phyloP scores from a whole-genome alignment of 2,113 vertebrate species.

The Erythrocercus mccallii region DNA sequence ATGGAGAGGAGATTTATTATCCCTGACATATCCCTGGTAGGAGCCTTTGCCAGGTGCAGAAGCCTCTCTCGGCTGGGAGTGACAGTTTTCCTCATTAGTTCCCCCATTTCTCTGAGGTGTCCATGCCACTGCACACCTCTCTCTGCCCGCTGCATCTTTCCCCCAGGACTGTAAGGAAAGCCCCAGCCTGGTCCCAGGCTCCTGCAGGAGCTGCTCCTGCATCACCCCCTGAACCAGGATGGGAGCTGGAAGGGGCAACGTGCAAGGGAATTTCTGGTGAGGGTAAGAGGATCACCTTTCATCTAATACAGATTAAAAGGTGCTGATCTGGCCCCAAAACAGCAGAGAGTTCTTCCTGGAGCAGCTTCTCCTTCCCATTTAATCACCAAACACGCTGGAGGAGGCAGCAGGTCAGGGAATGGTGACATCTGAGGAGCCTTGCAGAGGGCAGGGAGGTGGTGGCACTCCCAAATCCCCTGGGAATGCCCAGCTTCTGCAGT shows the following conservation, averaged over 20 bases:
- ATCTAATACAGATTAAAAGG: neutral
- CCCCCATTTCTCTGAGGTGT: neutral
- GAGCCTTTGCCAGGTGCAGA: neutral
- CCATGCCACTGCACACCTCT: neutral
- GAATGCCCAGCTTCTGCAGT: neutral
- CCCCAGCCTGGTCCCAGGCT: neutral
- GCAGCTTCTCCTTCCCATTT: neutral
- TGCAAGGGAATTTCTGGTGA: neutral
- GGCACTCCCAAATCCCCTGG: neutral
- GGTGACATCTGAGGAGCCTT: neutral
- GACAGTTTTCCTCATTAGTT: neutral
- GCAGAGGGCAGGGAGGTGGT: neutral
- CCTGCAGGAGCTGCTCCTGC: neutral
- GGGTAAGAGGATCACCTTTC: neutral
- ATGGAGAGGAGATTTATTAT: neutral
- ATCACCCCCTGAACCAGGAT: neutral
- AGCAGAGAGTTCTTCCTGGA: neutral
- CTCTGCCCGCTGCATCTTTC: neutral
- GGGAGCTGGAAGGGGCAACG: neutral
- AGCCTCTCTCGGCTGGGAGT: neutral
- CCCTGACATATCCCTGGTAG: neutral
- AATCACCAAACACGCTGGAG: fast-evolving
- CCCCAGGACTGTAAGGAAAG: neutral
- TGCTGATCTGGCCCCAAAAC: neutral
- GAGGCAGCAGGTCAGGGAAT: neutral